A percentile compares a stretch with the other conserved stretches of the same genome.
phyloP scores from a whole-genome alignment of 2,888 invertebrate genomes.

The Pteria penguin region DNA sequence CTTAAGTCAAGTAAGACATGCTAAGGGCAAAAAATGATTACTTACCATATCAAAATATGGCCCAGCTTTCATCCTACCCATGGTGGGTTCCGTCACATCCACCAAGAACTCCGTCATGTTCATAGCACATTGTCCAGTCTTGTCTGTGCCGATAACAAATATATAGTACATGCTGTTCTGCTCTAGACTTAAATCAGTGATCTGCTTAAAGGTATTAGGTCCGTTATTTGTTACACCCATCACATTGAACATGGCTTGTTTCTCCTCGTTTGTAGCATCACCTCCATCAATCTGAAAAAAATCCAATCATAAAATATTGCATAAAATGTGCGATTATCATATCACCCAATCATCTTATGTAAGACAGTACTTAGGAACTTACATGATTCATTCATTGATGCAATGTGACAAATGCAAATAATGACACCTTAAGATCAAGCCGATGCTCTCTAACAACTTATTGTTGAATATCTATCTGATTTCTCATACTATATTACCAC shows the following conservation, averaged over 20 bases:
- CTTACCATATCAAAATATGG: slow-evolving; percentile 59
- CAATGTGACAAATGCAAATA: no score
- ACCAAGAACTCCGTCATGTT: slow-evolving; percentile 48
- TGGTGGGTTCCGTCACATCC: slow-evolving; percentile 52
- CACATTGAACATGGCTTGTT: slow-evolving; percentile 39
- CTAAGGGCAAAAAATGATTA: no score
- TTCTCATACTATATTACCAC: no score
- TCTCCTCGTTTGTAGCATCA: slow-evolving; percentile 39
- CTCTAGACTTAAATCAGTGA: slow-evolving; percentile 36
- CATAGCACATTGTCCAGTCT: slow-evolving; percentile 60
- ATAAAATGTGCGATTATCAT: no score
- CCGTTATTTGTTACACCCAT: slow-evolving; percentile 46
- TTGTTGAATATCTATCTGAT: no score
- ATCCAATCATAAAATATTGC: no score
- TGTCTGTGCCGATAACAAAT: slow-evolving; percentile 58
- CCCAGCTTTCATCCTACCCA: slow-evolving; percentile 54
- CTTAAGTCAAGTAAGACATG: no score
- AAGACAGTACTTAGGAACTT: no score
- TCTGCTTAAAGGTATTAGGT: slow-evolving; percentile 40
- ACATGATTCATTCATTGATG: no score
- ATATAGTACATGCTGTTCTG: slow-evolving; percentile 49
- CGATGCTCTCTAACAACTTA: no score
- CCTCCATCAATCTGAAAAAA: slow-evolving; percentile 50
- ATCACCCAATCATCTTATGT: no score
- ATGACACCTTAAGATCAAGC: no score